Percentiles rank a stretch among this genome's conserved stretches.
Evolutionary conservation across 2,888 invertebrate species (phyloP).

Genomic region (Agrotis exclamationis): DNA sequence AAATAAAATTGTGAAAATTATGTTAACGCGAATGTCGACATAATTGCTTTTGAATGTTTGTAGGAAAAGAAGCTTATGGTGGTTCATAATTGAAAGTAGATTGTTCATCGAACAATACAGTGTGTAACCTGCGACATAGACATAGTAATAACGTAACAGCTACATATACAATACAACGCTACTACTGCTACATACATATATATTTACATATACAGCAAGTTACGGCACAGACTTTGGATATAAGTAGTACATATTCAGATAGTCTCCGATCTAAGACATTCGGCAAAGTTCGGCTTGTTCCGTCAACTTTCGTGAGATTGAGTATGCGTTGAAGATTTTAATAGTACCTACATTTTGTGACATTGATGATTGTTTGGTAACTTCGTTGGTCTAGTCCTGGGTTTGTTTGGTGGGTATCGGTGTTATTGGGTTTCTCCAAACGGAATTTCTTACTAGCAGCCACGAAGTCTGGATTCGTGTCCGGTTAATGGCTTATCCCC

Average conservation of each 20-base stretch:
- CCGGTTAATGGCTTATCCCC: too few species aligned
- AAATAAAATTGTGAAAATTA: too few species aligned
- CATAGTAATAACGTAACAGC: slow-evolving; percentile 16
- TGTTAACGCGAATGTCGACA: too few species aligned
- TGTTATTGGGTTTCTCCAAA: too few species aligned
- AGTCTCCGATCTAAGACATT: slow-evolving; percentile 28
- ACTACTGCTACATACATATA: slow-evolving; percentile 26
- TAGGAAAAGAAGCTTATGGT: too few species aligned
- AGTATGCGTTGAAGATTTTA: neutral
- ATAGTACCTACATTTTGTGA: neutral
- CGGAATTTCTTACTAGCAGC: too few species aligned
- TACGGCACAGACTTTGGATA: slow-evolving; percentile 50
- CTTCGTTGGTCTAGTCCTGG: too few species aligned
- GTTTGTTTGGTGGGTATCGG: too few species aligned
- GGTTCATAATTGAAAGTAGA: too few species aligned
- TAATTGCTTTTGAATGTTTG: too few species aligned
- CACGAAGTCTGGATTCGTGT: too few species aligned
- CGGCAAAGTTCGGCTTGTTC: slow-evolving; percentile 15
- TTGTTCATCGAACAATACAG: neutral
- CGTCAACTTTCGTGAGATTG: neutral
- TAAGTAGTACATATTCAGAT: slow-evolving; percentile 21
- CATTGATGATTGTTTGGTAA: neutral
- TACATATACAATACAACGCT: slow-evolving; percentile 27
- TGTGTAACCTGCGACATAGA: slow-evolving; percentile 4
- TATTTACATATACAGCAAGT: slow-evolving; percentile 38